These are phyloP conservation scores for Conchocele bisecta DNA, from an alignment of 2,888 invertebrate genomes.

Conservation along the genomic window DNA sequence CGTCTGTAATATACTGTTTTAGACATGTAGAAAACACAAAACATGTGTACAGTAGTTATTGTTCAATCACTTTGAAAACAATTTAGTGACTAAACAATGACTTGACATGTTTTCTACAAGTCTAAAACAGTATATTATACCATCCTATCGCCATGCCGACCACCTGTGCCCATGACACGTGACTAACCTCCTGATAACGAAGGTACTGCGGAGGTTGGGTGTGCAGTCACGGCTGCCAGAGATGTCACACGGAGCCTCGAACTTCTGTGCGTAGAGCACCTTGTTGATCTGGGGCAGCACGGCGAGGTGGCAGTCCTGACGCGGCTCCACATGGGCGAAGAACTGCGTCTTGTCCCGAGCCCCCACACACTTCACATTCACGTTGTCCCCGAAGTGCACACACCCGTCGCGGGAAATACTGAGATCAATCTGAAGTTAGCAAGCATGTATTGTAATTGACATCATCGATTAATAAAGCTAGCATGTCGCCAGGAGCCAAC, in stretches of 20 bases:
- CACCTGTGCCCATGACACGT: too few species aligned
- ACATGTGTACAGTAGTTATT: too few species aligned
- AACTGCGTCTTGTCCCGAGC: constrained; percentile 68
- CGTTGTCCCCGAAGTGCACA: constrained; percentile 80
- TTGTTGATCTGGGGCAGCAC: constrained; percentile 68
- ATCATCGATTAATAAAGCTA: not conserved
- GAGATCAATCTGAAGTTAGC: constrained; percentile 68
- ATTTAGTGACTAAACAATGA: too few species aligned
- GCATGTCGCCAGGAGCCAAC: too few species aligned
- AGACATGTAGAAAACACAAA: too few species aligned
- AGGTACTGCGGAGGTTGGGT: constrained; percentile 70
- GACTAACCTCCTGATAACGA: constrained; percentile 75
- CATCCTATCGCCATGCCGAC: too few species aligned
- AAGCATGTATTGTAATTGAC: not conserved
- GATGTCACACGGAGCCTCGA: constrained; percentile 64
- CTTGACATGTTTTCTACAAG: too few species aligned
- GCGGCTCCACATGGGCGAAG: constrained; percentile 67
- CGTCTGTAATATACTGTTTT: too few species aligned
- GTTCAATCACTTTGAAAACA: too few species aligned
- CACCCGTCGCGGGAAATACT: constrained; percentile 77
- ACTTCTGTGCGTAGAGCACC: constrained; percentile 57
- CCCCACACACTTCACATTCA: constrained; percentile 74
- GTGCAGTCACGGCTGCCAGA: constrained; percentile 57
- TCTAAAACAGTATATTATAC: too few species aligned
- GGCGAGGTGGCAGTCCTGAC: constrained; percentile 70